A percentile compares a stretch with the other conserved stretches of the same genome.
Evolutionary conservation across 64 coral and sea anemone genomes (phyloP).

Genomic region (Pocillopora verrucosa): DNA sequence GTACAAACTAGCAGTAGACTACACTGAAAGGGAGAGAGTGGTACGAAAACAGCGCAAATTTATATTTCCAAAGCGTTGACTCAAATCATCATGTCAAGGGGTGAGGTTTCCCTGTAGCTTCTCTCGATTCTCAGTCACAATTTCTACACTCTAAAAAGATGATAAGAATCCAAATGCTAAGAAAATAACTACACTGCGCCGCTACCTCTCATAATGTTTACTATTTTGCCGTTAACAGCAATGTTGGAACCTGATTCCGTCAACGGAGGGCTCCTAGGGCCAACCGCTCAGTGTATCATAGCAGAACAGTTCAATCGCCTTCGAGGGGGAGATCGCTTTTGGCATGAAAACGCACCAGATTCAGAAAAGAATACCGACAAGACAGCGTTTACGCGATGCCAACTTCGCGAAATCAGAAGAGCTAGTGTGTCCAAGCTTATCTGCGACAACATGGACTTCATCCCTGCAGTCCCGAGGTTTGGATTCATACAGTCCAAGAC

Average conservation of each 20-base stretch:
- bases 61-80: no score
- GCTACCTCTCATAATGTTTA: no score
- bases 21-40: no score
- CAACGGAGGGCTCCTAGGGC: conserved; percentile 20
- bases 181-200: no score
- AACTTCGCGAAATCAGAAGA: conserved; percentile 50
- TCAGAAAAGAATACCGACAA: background rate
- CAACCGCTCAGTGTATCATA: conserved; percentile 39
- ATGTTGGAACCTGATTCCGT: background rate
- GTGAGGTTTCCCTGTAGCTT: no score
- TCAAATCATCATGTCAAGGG: no score
- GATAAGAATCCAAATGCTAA: no score
- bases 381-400: conserved; percentile 31
- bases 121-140: no score
- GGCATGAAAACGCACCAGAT: conserved; percentile 54
- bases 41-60: no score
- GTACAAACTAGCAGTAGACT: no score
- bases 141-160: no score
- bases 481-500: background rate
- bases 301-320: conserved; percentile 19
- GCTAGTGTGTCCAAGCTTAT: conserved; percentile 41
- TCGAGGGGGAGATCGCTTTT: conserved; percentile 81
- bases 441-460: conserved; percentile 37
- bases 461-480: background rate
- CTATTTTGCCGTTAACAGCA: background rate